phyloP scores from a whole-genome alignment of 1,140 invertebrate species.

The Platyscapa corneri region DNA sequence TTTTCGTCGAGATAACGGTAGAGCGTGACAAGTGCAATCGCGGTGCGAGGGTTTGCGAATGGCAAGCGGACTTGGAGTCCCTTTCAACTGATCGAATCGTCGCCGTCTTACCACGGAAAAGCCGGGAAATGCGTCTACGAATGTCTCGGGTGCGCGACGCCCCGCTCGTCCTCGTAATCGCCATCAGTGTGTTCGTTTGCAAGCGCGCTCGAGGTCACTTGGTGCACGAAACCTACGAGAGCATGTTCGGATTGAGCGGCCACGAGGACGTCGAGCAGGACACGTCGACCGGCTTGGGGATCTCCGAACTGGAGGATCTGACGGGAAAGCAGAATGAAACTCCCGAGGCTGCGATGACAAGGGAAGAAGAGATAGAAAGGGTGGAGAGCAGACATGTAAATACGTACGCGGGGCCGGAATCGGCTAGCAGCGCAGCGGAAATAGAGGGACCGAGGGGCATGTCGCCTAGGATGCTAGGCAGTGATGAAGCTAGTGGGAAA shows the following conservation, averaged over 20 bases:
- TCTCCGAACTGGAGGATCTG: slow-evolving; percentile 25
- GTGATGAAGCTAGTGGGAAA: slow-evolving; percentile 56
- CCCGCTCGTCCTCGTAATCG: not conserved
- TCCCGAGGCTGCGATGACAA: not conserved
- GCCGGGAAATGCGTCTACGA: not conserved
- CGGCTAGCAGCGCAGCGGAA: not conserved
- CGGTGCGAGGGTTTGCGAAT: not conserved
- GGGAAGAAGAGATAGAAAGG: not conserved
- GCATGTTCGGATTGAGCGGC: slow-evolving; percentile 53
- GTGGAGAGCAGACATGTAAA: not conserved
- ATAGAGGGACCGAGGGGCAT: not conserved
- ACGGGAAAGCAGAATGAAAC: not conserved
- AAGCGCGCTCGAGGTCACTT: not conserved
- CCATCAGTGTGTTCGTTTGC: not conserved
- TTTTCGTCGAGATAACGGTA: not conserved
- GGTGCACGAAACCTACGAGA: slow-evolving; percentile 56
- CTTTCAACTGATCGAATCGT: not conserved
- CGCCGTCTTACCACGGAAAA: not conserved
- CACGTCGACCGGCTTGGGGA: not conserved
- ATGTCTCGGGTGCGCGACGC: not conserved
- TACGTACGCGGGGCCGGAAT: slow-evolving; percentile 35
- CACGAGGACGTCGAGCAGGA: too few species aligned
- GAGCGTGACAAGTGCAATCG: not conserved
- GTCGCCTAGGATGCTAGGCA: slow-evolving; percentile 38
- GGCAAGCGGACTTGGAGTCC: not conserved